Base-by-base conservation (phyloP, 2,797 vertebrate species). In the Alcedo quadribrachys region DNA sequence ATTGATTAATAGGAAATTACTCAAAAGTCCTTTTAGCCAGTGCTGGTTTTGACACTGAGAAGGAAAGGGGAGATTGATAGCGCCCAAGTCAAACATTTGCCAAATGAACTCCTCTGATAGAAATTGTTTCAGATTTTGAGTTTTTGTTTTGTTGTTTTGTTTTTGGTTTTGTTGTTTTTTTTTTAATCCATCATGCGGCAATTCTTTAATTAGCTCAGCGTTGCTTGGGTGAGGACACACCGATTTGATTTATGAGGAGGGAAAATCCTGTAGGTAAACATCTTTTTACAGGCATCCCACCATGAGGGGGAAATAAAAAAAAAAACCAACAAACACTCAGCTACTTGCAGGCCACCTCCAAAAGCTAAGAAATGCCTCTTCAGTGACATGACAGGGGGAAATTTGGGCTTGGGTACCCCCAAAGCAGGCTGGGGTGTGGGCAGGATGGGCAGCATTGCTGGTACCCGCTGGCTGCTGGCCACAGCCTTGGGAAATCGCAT, bases 1-100 rank as follows among this genome's bases (percentile, higher is more conserved):
- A 95, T 76, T 95, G 97, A 97, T 97, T 94, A 95, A 92, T 78
- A 88, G 60, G 54, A 93, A 96, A 97, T 94, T 85, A 92, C 81
- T 93, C 73, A 53, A 48, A 48, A 89, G 87, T 40, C 25, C 81
- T 95, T 94, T 94, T 70, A 90, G 87, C 89, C 93, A 30, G 55
- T 3, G 2, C 76, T 2, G 3, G 79, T 89, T 91, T 92, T 85
- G 92, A 95, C 92, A 91, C 69, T 2, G 30, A 86, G 95, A 81
- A 87, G 93, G 61, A 25, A 65, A 75, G 55, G 40, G 25, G 17
- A 73, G 76, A 63, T 75, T 84, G 74, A 93, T 71, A 24, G 73
- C 60, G 70, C 85, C 95, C 48, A 28, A 94, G 88, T 93, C 93
- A 95, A 95, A 93, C 92, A 43, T 86, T 95, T 95, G 87, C 90